A percentile compares a stretch with the other conserved stretches of the same genome.
These are phyloP conservation scores for Siniperca obscura DNA, from an alignment of 2,797 vertebrate species.

Conservation along the genomic window DNA sequence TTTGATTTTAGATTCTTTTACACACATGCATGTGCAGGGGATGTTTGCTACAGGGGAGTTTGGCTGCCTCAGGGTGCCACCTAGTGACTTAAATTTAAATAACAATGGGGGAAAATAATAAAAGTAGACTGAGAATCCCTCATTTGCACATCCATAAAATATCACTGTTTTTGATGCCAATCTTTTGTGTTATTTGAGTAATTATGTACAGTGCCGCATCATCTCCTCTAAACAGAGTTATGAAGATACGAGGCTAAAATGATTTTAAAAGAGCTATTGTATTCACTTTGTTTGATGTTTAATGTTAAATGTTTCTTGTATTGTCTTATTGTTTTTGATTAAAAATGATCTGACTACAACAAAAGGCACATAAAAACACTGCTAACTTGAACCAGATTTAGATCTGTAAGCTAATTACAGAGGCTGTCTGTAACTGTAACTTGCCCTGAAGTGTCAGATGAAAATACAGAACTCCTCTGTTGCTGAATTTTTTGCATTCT, in stretches of 20 bases:
- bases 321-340: conserved; percentile 75
- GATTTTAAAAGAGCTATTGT: conserved; percentile 66
- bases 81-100: conserved; percentile 74
- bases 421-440: conserved; percentile 68
- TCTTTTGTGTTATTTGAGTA: conserved; percentile 69
- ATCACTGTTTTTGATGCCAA: conserved; percentile 74
- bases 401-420: conserved; percentile 64
- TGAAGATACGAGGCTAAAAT: conserved; percentile 66
- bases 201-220: conserved; percentile 72
- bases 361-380: conserved; percentile 78
- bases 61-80: conserved; percentile 73
- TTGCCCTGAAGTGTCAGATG: conserved; percentile 74
- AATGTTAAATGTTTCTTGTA: conserved; percentile 73
- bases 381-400: conserved; percentile 77
- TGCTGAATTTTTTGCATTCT: conserved; percentile 42
- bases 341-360: conserved; percentile 66
- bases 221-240: conserved; percentile 62
- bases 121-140: conserved; percentile 48
- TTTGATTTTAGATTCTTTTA: conserved; percentile 78
- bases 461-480: conserved; percentile 66
- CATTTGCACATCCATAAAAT: conserved; percentile 73
- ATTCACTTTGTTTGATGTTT: conserved; percentile 75
- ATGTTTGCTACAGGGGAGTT: conserved; percentile 57
- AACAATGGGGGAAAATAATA: conserved; percentile 32
- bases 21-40: conserved; percentile 77